Evolutionary conservation across 2,113 vertebrate genomes (phyloP), one percentile per base, ranked within the genome.

Genomic region (Prietella phreatophila): DNA sequence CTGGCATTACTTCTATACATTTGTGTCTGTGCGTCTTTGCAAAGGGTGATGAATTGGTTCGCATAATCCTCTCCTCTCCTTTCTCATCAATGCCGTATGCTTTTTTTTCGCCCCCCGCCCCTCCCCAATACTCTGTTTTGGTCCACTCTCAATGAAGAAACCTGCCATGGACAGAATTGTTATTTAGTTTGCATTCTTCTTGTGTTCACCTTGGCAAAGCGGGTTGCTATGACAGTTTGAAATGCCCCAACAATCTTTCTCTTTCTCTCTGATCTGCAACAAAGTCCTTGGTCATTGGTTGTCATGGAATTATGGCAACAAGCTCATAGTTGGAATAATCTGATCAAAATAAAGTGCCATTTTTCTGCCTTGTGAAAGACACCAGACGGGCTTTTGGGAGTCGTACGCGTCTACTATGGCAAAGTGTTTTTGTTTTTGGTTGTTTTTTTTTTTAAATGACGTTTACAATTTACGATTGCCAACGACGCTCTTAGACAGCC

Each of bases 271-370:
- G 65, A 91, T 91, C 85, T 89, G 88, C 88, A 90, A 92, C 85
- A 92, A 93, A 89, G 80, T 87, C 85, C 84, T 91, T 90, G 88
- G 86, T 89, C 91, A 87, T 86, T 71, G 85, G 94, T 94, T 93
- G 93, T 91, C 93, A 93, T 93, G 93, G 92, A 80, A 89, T 90
- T 91, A 87, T 90, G 90, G 89, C 85, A 85, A 89, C 86, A 88
- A 92, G 63, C 89, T 91, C 82, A 89, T 91, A 88, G 92, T 91
- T 92, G 80, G 78, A 93, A 91, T 93, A 90, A 93, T 92, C 83
- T 85, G 89, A 92, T 91, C 92, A 88, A 92, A 90, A 90, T 89
- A 92, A 93, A 93, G 86, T 85, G 76, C 90, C 61, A 36, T 89
- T 93, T 91, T 90, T 76, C 87, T 39, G 47, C 50, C 76, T 85